A percentile compares a stretch with the other conserved stretches of the same genome.
phyloP scores from a whole-genome alignment of 2,888 invertebrate species.

The Entomobrya proxima region DNA sequence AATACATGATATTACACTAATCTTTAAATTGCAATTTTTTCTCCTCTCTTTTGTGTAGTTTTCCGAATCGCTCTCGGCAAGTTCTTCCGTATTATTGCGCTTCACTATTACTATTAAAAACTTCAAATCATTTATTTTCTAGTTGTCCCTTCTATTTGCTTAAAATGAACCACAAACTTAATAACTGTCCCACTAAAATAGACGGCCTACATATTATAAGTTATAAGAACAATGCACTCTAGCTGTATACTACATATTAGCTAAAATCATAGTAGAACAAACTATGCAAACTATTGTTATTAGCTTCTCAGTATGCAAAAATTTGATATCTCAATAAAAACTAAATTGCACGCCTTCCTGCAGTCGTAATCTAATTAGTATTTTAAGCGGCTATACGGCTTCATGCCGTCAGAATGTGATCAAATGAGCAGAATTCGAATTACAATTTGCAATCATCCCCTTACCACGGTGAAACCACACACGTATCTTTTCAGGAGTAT shows the following conservation, averaged over 20 bases:
- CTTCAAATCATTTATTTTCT: not conserved
- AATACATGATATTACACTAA: not conserved
- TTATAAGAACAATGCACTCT: too few species aligned
- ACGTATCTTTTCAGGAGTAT: too few species aligned
- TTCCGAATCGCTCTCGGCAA: too few species aligned
- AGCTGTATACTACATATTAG: not conserved
- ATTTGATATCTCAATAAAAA: constrained; percentile 9
- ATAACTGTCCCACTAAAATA: constrained; percentile 11
- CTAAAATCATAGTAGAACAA: too few species aligned
- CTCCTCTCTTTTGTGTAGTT: not conserved
- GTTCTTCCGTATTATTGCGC: constrained; percentile 33
- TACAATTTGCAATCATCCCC: too few species aligned
- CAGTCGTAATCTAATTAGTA: not conserved
- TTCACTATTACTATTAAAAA: not conserved
- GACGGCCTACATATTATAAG: too few species aligned
- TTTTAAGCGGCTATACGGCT: not conserved
- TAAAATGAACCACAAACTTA: constrained; percentile 31
- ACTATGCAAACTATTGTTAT: too few species aligned
- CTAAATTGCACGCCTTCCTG: not conserved
- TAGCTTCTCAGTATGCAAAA: too few species aligned
- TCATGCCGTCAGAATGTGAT: not conserved
- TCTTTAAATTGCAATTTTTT: not conserved
- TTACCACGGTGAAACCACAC: too few species aligned
- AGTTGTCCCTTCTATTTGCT: not conserved
- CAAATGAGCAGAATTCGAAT: too few species aligned